phyloP scores from a whole-genome alignment of 92 coral and sea anemone species.

The Bergia sp. region DNA sequence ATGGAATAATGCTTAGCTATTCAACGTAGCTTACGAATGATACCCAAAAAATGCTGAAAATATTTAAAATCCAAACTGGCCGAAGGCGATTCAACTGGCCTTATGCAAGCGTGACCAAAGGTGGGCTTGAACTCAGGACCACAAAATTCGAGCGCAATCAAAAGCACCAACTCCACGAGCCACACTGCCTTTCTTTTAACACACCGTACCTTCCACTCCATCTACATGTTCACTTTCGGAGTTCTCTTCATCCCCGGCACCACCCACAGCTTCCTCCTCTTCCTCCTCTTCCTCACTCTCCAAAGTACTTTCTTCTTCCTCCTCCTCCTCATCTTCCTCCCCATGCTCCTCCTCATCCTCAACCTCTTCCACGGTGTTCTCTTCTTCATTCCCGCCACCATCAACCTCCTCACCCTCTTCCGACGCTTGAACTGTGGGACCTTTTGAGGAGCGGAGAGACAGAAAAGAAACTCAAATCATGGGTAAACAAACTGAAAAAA shows the following conservation, averaged over 20 bases:
- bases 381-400: constrained; percentile 54
- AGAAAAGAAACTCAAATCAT: background rate
- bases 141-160: no score
- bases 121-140: no score
- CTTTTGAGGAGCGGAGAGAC: constrained; percentile 23
- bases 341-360: constrained; percentile 76
- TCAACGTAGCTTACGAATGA: no score
- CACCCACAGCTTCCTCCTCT: constrained; percentile 54
- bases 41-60: no score
- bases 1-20: no score
- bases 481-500: background rate
- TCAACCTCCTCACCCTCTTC: constrained; percentile 90
- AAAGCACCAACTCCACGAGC: background rate
- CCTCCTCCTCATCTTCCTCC: constrained; percentile 54
- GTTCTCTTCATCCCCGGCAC: constrained; percentile 43
- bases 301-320: constrained; percentile 27
- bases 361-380: constrained; percentile 59
- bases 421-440: constrained; percentile 77
- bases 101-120: no score
- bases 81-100: no score
- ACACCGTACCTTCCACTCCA: constrained; percentile 14
- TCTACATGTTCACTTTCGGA: constrained; percentile 37
- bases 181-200: background rate
- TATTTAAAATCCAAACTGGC: no score
- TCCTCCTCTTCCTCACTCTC: constrained; percentile 44